Evolutionary conservation across 1,140 invertebrate genomes (phyloP), one percentile per base, ranked within the genome.

Genomic region (Thaumetopoea pityocampa): DNA sequence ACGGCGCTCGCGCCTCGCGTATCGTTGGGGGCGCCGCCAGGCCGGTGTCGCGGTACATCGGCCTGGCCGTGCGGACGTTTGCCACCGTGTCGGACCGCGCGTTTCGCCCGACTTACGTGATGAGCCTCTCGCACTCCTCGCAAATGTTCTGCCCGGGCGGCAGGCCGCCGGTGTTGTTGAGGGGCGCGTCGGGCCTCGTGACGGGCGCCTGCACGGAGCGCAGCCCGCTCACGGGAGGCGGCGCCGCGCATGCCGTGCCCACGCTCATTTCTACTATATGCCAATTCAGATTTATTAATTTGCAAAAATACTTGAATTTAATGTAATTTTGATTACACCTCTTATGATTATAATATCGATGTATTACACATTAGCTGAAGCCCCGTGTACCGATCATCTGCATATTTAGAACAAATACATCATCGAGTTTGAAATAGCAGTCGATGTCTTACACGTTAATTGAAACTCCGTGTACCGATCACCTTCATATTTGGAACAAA

Each of bases 81-180:
- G 72, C 71, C 59, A 78, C 74, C 79, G 77, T 68, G 79, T 71
- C 79, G 79, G 64, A 43, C 49, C 36, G 56, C 67, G 51, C 40
- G 36, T 27, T 41, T 42, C 55, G 66, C 63, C 68, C 58, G 87
- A 94, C 94, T 95, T 94, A 96, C 94, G 95, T 93, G 85, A 97
- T 96, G 66, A 96, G 90, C 73, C 94, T 90, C 85, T 96, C 94
- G 87, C 95, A 97, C 64, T 96, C 94, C 44, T 93, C 92, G 85
- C 95, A 97, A 84, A 96, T 93, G 85, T 96, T 96, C 85, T 95
- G 94, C 72, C 93, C 93, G 45, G 92, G 91, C 55, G 92, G 91
- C 43, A 95, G 85, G 68, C 89, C 89, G 52, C 89, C 89, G 61
- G 90, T 90, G 67, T 87, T 88, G 59, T 77, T 86, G 62, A 87